These are phyloP conservation scores for Agrotis clavis DNA, from an alignment of 2,888 invertebrate species.

Conservation along the genomic window DNA sequence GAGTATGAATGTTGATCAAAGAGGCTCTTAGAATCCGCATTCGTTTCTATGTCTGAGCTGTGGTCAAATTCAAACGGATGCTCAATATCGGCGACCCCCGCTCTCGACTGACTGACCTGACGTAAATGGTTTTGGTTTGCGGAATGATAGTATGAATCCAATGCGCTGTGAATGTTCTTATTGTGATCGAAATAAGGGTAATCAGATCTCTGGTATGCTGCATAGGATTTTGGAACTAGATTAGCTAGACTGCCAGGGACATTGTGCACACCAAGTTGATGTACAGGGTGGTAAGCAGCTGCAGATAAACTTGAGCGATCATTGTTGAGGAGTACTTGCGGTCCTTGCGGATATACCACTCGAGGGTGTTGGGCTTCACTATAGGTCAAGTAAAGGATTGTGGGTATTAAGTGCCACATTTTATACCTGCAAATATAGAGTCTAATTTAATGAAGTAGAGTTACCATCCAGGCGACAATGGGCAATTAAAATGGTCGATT, in stretches of 20 bases:
- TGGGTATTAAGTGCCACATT: conserved; percentile 38
- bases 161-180: too few species aligned
- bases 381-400: conserved; percentile 12
- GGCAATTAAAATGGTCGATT: too few species aligned
- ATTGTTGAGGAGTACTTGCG: not conserved
- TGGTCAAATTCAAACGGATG: conserved; percentile 20
- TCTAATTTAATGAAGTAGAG: not conserved
- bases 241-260: too few species aligned
- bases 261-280: too few species aligned
- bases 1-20: conserved; percentile 17
- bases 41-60: not conserved
- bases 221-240: too few species aligned
- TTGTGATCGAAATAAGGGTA: not conserved
- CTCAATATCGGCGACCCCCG: rapidly evolving
- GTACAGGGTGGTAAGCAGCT: not conserved
- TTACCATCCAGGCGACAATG: too few species aligned
- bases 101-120: not conserved
- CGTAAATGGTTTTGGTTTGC: not conserved
- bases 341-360: not conserved
- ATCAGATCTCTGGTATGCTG: too few species aligned
- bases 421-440: conserved; percentile 33
- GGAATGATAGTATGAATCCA: not conserved
- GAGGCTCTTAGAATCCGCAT: not conserved
- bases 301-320: not conserved
- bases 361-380: not conserved